These are phyloP conservation scores for Nymphalis polychloros DNA, from an alignment of 2,888 invertebrate genomes.

Conservation along the genomic window DNA sequence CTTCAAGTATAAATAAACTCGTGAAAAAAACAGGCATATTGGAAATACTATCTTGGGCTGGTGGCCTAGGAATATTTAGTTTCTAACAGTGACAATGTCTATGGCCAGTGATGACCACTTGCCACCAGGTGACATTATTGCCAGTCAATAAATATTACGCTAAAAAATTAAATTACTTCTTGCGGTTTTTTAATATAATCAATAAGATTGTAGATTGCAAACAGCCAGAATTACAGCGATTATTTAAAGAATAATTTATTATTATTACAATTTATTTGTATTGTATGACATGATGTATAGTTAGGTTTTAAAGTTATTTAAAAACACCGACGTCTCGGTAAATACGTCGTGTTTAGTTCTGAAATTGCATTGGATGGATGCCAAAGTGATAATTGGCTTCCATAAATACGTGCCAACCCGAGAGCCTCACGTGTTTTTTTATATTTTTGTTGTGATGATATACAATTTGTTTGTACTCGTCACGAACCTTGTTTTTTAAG, in stretches of 20 bases:
- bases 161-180: no score
- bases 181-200: no score
- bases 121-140: no score
- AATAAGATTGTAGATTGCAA: constrained; percentile 2
- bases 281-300: background rate
- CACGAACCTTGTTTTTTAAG: constrained; percentile 9
- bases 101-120: no score
- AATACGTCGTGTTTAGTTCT: constrained; percentile 43
- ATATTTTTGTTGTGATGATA: constrained; percentile 26
- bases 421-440: constrained; percentile 36
- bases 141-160: no score
- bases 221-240: background rate
- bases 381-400: constrained; percentile 46
- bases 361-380: constrained; percentile 44
- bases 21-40: no score
- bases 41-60: no score
- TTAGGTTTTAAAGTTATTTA: constrained; percentile 28
- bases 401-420: constrained; percentile 45
- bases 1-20: no score
- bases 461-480: constrained; percentile 26
- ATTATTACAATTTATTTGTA: background rate
- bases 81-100: no score
- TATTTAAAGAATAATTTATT: no score
- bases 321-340: constrained; percentile 40
- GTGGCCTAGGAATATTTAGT: no score